Evolutionary conservation across 1,140 invertebrate species (phyloP).

Genomic region (Kradibia gibbosae): DNA sequence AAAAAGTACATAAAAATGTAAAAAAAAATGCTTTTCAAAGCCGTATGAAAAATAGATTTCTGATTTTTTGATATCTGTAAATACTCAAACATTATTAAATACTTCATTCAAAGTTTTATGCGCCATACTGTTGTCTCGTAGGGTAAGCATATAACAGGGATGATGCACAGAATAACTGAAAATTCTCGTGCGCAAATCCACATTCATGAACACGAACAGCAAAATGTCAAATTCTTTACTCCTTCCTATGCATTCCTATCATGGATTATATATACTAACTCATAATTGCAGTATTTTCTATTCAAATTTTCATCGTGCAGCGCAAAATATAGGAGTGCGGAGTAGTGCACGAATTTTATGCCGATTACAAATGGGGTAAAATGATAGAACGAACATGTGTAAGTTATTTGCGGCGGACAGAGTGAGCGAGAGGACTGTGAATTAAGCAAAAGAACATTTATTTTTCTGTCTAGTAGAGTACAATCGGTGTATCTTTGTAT

Average conservation of each 20-base stretch:
- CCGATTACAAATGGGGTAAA: not conserved
- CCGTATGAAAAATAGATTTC: no score
- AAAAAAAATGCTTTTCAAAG: no score
- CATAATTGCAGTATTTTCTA: slow-evolving; percentile 28
- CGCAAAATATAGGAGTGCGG: not conserved
- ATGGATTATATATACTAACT: slow-evolving; percentile 12
- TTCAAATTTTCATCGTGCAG: not conserved
- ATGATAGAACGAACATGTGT: not conserved
- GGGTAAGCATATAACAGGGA: no score
- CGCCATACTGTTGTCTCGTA: no score
- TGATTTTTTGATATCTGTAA: no score
- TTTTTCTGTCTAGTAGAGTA: not conserved
- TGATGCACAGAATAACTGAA: not conserved
- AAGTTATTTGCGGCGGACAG: not conserved
- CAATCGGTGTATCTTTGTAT: not conserved
- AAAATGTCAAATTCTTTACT: slow-evolving; percentile 10
- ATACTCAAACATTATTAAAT: no score
- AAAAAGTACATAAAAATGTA: not conserved
- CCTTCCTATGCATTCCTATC: no score
- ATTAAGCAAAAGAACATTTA: not conserved
- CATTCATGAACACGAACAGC: not conserved
- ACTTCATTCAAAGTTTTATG: no score
- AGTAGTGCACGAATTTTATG: not conserved
- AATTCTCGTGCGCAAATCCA: not conserved
- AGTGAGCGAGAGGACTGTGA: not conserved